A percentile compares a stretch with the other conserved stretches of the same genome.
These are phyloP conservation scores for Pollenia labialis DNA, from an alignment of 2,888 invertebrate species.

Conservation along the genomic window DNA sequence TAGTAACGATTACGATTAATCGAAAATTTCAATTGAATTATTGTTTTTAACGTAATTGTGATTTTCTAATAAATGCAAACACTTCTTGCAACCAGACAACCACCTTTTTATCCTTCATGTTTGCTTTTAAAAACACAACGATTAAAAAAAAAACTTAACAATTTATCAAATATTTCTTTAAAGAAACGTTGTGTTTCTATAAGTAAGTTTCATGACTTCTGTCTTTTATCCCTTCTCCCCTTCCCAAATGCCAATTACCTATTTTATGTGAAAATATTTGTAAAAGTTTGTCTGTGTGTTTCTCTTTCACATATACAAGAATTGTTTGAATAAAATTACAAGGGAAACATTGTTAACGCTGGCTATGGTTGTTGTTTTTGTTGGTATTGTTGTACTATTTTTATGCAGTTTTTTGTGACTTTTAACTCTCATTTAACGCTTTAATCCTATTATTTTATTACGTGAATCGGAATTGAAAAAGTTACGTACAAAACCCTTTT, in stretches of 20 bases:
- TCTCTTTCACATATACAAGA: conserved; percentile 13
- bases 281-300: conserved; percentile 51
- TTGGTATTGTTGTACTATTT: conserved; percentile 31
- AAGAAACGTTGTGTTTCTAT: background rate
- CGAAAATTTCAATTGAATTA: no score
- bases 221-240: background rate
- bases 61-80: no score
- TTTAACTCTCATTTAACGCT: conserved; percentile 73
- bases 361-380: background rate
- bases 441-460: conserved; percentile 79
- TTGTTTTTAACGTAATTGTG: no score
- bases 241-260: background rate
- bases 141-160: conserved; percentile 30
- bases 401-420: conserved; percentile 57
- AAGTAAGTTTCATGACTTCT: conserved; percentile 40
- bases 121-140: background rate
- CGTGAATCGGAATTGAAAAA: conserved; percentile 76
- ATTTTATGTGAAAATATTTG: background rate
- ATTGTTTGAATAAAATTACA: conserved; percentile 40
- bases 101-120: background rate
- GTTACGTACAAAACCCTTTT: conserved; percentile 56
- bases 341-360: conserved; percentile 43
- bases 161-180: conserved; percentile 21
- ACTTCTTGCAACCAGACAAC: no score
- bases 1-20: no score